Evolutionary conservation across 2,113 vertebrate species (phyloP).

Genomic region (Caranx ignobilis): DNA sequence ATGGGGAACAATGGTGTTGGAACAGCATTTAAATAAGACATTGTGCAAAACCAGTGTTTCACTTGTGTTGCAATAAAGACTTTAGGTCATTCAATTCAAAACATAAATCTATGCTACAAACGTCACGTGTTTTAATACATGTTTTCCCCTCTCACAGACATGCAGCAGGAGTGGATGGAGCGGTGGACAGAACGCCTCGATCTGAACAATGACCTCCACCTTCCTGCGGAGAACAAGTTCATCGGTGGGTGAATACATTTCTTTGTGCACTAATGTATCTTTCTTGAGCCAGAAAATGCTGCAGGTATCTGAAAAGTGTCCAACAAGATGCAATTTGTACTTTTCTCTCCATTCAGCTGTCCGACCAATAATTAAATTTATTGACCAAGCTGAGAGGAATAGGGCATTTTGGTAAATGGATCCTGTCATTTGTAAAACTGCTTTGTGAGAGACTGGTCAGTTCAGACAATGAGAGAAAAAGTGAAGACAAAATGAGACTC

Average conservation of each 20-base stretch:
- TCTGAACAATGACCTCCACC: conserved; percentile 90
- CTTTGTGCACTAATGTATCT: background rate
- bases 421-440: conserved; percentile 9
- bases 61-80: background rate
- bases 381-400: conserved; percentile 16
- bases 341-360: conserved; percentile 11
- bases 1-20: conserved; percentile 18
- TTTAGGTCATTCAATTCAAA: background rate
- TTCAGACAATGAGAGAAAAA: background rate
- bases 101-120: background rate
- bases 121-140: background rate
- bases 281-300: conserved; percentile 2
- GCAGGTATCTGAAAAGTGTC: conserved; percentile 31
- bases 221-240: conserved; percentile 95
- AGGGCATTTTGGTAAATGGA: background rate
- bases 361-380: conserved; percentile 30
- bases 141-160: conserved; percentile 79
- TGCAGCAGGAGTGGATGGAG: conserved; percentile 89
- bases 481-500: background rate
- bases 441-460: conserved; percentile 9
- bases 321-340: conserved; percentile 19
- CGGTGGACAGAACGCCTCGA: conserved; percentile 89
- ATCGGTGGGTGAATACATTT: conserved; percentile 87
- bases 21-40: conserved; percentile 5
- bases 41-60: background rate